Percentiles rank a stretch among this genome's conserved stretches.
Evolutionary conservation across 2,797 vertebrate genomes (phyloP).

Genomic region (Danio aesculapii): DNA sequence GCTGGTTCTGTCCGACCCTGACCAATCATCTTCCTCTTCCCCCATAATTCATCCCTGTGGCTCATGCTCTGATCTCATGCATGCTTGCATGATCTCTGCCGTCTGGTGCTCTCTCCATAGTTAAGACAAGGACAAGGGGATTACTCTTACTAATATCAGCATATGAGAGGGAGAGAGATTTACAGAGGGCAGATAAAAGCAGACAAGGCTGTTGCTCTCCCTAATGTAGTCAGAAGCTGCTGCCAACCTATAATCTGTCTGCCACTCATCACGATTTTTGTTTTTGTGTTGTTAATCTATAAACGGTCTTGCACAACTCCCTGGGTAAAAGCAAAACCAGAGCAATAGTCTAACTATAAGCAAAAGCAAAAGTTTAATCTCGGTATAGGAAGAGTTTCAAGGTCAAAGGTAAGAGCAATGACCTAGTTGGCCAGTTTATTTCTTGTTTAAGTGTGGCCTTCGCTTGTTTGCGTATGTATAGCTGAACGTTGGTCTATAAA

Average conservation of each 20-base stretch:
- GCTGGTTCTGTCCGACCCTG: slow-evolving; percentile 7
- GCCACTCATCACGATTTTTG: not conserved
- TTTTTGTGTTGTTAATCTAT: slow-evolving; percentile 4
- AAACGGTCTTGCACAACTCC: not conserved
- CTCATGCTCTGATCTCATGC: slow-evolving; percentile 7
- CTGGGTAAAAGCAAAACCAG: not conserved
- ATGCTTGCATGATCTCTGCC: slow-evolving; percentile 29
- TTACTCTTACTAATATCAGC: slow-evolving; percentile 26
- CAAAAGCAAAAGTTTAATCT: slow-evolving; percentile 8
- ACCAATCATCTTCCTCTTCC: not conserved
- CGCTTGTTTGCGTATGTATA: not conserved
- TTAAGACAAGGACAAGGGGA: slow-evolving; percentile 16
- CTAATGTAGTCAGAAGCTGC: slow-evolving; percentile 12
- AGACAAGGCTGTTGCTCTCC: not conserved
- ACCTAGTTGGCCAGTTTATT: slow-evolving; percentile 8
- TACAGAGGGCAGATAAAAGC: slow-evolving; percentile 33
- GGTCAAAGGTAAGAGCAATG: slow-evolving; percentile 27
- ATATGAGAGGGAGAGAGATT: slow-evolving; percentile 21
- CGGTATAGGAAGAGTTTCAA: not conserved
- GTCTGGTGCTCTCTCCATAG: slow-evolving; percentile 11
- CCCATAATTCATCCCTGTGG: slow-evolving; percentile 8
- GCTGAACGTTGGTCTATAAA: slow-evolving; percentile 12
- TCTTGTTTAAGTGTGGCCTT: slow-evolving; percentile 22
- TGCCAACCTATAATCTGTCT: not conserved
- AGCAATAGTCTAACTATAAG: not conserved